A percentile compares a stretch with the other conserved stretches of the same genome.
Conservation (phyloP, 2,113 vertebrate species). For the Zootoca vivipara region DNA sequence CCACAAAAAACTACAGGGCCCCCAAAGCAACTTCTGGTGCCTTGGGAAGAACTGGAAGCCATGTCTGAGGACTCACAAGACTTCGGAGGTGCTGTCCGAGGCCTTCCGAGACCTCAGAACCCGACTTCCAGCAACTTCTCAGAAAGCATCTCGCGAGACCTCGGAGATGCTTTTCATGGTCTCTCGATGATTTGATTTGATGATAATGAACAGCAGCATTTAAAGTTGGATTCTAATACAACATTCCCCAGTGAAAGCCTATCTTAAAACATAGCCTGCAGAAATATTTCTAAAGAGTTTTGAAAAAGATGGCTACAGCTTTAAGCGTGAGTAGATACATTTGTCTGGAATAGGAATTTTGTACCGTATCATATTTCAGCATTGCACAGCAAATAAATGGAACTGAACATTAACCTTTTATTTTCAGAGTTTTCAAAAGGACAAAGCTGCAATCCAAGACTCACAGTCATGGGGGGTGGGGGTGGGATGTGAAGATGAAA, state of each 20-base stretch:
- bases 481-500: background rate
- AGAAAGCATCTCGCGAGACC: too few species aligned
- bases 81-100: too few species aligned
- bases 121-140: too few species aligned
- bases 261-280: background rate
- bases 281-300: background rate
- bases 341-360: background rate
- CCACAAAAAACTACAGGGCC: too few species aligned
- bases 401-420: background rate
- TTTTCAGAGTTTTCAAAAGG: background rate
- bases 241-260: background rate
- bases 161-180: too few species aligned
- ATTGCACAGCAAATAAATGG: background rate
- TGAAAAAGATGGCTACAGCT: background rate
- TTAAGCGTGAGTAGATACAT: background rate
- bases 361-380: too few species aligned
- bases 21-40: too few species aligned
- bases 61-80: too few species aligned
- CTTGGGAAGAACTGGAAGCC: too few species aligned
- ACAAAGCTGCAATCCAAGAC: background rate
- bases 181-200: too few species aligned
- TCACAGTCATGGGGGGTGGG: background rate
- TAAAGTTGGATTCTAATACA: background rate
- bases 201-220: too few species aligned
- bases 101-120: too few species aligned